Percentiles rank a stretch among this genome's conserved stretches.
Evolutionary conservation across 2,888 invertebrate genomes (phyloP).

Genomic region (Oligia fasciuncula): DNA sequence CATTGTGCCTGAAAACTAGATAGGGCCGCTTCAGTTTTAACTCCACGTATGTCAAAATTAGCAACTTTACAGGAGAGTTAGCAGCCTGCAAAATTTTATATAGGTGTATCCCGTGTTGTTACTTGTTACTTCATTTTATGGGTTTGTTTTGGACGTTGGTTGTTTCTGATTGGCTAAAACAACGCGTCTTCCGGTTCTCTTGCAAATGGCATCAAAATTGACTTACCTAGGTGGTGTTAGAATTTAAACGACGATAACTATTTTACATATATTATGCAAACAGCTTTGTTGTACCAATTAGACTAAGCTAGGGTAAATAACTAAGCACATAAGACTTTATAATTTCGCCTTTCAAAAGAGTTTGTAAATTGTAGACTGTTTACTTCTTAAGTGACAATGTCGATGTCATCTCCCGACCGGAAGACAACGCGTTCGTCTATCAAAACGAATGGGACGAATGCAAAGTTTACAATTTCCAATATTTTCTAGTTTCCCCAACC

Average conservation of each 20-base stretch:
- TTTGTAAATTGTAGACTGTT: not conserved
- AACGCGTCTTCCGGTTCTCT: not conserved
- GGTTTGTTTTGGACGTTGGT: not conserved
- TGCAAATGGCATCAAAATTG: not conserved
- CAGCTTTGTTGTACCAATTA: not conserved
- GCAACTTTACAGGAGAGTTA: too few species aligned
- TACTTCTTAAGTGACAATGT: not conserved
- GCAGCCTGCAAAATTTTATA: not conserved
- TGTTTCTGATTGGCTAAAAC: not conserved
- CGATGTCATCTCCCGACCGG: not conserved
- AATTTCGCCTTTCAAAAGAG: not conserved
- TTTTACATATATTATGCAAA: not conserved
- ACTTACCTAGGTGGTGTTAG: not conserved
- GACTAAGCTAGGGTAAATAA: too few species aligned
- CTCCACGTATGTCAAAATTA: too few species aligned
- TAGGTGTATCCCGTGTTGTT: not conserved
- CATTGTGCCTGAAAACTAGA: not conserved
- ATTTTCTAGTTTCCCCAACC: conserved; percentile 25
- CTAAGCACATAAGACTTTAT: too few species aligned
- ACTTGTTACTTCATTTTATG: not conserved
- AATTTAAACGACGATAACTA: not conserved
- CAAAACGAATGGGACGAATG: conserved; percentile 8
- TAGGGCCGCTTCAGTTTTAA: too few species aligned
- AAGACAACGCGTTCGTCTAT: not conserved
- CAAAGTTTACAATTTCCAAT: conserved; percentile 11